Conservation (phyloP, 2,113 vertebrate species). For the Rafetus swinhoei region DNA sequence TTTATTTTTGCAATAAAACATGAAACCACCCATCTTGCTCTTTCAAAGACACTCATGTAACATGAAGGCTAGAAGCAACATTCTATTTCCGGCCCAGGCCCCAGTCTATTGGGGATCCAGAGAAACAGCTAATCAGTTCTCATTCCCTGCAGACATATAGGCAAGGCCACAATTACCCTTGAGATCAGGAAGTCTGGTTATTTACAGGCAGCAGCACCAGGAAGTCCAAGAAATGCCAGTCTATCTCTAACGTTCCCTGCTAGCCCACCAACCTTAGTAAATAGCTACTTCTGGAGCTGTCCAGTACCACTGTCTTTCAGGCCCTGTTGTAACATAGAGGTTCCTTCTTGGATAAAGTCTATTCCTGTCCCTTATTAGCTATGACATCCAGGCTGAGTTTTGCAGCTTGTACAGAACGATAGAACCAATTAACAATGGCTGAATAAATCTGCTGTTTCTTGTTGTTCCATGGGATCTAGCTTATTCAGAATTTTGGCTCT, state of each 20-base stretch:
- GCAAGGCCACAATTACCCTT: not conserved
- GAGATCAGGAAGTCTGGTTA: not conserved
- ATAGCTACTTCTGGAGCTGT: not conserved
- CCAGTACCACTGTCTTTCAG: not conserved
- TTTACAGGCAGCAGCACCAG: not conserved
- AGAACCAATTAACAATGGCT: not conserved
- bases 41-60: rapidly evolving
- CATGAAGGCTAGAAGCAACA: not conserved
- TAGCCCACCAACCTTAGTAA: not conserved
- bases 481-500: not conserved
- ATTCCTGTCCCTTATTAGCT: not conserved
- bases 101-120: not conserved
- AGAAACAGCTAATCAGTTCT: not conserved
- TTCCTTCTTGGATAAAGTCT: conserved; percentile 51
- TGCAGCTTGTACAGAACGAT: not conserved
- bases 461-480: not conserved
- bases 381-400: not conserved
- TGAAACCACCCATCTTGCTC: not conserved
- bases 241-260: not conserved
- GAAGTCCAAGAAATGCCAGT: not conserved
- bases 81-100: not conserved
- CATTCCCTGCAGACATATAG: not conserved
- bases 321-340: not conserved
- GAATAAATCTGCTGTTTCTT: conserved; percentile 5
- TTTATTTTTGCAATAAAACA: not conserved